A percentile compares a stretch with the other conserved stretches of the same genome.
Evolutionary conservation across 2,797 vertebrate genomes (phyloP).

Genomic region (Anguilla marmorata): DNA sequence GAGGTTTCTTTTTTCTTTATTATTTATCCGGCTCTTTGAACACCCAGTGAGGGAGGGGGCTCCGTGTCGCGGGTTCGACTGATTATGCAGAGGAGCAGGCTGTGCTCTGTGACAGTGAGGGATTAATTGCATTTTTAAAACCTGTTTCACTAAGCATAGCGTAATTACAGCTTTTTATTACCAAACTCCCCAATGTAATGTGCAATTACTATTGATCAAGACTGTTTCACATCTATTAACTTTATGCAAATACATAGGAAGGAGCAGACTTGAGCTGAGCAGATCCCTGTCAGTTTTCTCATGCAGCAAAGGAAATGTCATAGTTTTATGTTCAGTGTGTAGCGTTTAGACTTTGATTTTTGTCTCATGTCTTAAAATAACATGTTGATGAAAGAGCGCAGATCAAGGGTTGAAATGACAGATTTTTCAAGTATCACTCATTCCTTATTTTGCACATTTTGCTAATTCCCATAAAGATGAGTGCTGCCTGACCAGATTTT

Average conservation of each 20-base stretch:
- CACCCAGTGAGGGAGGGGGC: neutral
- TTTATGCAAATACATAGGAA: slow-evolving; percentile 32
- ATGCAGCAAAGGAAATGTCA: neutral
- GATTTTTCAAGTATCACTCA: slow-evolving; percentile 17
- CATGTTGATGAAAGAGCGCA: slow-evolving; percentile 11
- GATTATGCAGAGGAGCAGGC: slow-evolving; percentile 2
- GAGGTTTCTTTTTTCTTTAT: neutral
- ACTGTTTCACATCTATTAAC: slow-evolving; percentile 42
- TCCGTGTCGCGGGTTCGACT: neutral
- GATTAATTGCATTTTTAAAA: slow-evolving; percentile 27
- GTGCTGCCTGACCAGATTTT: slow-evolving; percentile 31
- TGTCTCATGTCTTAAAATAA: slow-evolving; percentile 20
- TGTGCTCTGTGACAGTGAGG: slow-evolving; percentile 23
- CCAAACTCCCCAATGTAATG: slow-evolving; percentile 30
- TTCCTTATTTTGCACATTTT: slow-evolving; percentile 27
- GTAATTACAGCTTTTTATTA: slow-evolving; percentile 40
- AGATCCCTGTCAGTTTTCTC: neutral
- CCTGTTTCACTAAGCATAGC: slow-evolving; percentile 21
- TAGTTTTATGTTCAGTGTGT: slow-evolving; percentile 2
- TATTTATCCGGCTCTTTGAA: slow-evolving; percentile 1
- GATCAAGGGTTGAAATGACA: slow-evolving; percentile 1
- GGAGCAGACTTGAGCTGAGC: slow-evolving; percentile 13
- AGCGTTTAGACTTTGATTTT: slow-evolving; percentile 8
- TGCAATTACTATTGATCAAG: slow-evolving; percentile 40
- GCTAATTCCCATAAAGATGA: slow-evolving; percentile 26